Base-by-base conservation (phyloP, 1,140 invertebrate species). In the Belonocnema kinseyi region DNA sequence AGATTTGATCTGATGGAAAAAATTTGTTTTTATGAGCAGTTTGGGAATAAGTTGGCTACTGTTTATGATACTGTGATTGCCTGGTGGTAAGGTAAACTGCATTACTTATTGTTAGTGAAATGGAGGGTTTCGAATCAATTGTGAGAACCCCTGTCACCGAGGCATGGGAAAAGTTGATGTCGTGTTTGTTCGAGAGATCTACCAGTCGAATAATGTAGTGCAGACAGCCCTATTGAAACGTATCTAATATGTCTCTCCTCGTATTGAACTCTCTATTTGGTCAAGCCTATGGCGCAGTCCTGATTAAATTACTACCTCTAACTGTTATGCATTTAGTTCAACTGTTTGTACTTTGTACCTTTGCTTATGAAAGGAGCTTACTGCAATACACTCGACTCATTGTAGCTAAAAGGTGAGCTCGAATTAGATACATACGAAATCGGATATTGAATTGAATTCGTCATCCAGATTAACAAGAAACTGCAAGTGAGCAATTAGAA, bases 91-190 rank as follows among this genome's bases (percentile, higher is more conserved):
- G 14, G 61, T 66, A 66, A 66, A 66, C 61, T 26, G 33, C n/a
- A 61, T 75, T 75, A 58, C 21, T 58, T 75, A 40, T 16, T 5
- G 17, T 75, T 54, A n/a, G 51, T 54, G 26, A 40, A 73, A 51
- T 73, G 5, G 46, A n/a, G 46, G 72, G 52, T 66, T 66, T 33
- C 14, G 26, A 66, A 54, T 76, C n/a, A 77, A 74, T 71, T 80
- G 77, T 88, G 90, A 91, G 90, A 90, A 89, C 87, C 89, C 81
- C 89, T 89, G 89, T 19, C 61, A 70, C n/a, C 74, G 73, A 66
- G 73, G 78, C 90, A 91, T 91, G 90, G 90, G 90, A 91, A 91
- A 91, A 91, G 87, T 89, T 88, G 86, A 88, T 85, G 85, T 86
- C 85, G 82, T 91, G 89, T 91, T 91, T 91, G 89, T 81, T 84